Percentiles rank a stretch among this genome's conserved stretches.
These are phyloP conservation scores for Timandra comae DNA, from an alignment of 2,888 invertebrate species.

Conservation along the genomic window DNA sequence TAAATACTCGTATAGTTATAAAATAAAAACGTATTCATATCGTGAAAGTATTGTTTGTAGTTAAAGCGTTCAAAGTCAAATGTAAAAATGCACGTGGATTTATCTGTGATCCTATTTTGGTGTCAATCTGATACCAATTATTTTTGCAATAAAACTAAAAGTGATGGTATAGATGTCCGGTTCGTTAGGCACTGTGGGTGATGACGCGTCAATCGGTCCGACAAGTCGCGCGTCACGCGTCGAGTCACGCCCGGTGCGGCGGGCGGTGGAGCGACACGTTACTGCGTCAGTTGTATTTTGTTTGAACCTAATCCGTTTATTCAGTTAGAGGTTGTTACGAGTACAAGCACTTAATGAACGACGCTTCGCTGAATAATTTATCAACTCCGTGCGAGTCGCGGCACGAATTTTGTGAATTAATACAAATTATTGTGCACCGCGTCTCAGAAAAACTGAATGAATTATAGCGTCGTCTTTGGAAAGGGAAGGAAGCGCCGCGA, in stretches of 20 bases:
- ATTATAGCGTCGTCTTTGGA: constrained; percentile 6
- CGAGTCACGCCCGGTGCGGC: not conserved
- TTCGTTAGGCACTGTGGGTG: constrained; percentile 7
- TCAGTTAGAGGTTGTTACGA: constrained; percentile 26
- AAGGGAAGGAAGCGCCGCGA: too few species aligned
- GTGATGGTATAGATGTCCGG: constrained; percentile 4
- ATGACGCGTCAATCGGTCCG: constrained; percentile 7
- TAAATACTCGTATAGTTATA: too few species aligned
- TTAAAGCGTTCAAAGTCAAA: too few species aligned
- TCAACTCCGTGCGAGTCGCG: constrained; percentile 9
- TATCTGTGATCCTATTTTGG: constrained; percentile 4
- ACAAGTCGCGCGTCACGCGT: constrained; percentile 1
- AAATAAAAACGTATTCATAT: too few species aligned
- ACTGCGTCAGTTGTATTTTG: constrained; percentile 26
- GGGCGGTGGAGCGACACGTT: too few species aligned
- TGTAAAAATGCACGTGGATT: not conserved
- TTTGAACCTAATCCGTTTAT: constrained; percentile 32
- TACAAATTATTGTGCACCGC: constrained; percentile 16
- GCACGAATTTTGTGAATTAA: constrained; percentile 11
- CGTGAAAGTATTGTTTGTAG: too few species aligned
- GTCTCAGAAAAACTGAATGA: constrained; percentile 8
- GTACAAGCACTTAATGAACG: constrained; percentile 31
- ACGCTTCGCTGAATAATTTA: constrained; percentile 28
- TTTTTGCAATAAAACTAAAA: constrained; percentile 13
- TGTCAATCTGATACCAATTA: constrained; percentile 12